Evolutionary conservation across 2,113 vertebrate genomes (phyloP).

Genomic region (Haplochromis burtoni): DNA sequence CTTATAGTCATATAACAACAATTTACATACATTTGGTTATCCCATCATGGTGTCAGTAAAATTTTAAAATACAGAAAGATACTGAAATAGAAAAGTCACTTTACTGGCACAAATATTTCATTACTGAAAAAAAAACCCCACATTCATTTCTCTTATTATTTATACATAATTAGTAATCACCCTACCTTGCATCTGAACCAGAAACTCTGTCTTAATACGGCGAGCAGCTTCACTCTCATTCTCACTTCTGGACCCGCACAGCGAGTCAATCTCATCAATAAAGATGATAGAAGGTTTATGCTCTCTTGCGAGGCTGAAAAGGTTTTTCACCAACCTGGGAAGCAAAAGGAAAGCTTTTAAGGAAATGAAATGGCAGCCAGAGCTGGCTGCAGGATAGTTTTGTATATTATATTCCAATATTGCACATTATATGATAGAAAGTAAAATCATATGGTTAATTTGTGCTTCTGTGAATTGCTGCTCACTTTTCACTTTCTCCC

Average conservation of each 20-base stretch:
- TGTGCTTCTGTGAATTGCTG: background rate
- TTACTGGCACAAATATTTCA: background rate
- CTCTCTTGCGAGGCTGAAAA: slow-evolving; percentile 91
- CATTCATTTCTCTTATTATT: background rate
- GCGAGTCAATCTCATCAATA: slow-evolving; percentile 96
- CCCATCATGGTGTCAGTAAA: background rate
- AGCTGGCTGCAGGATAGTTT: background rate
- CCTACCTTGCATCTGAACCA: slow-evolving; percentile 97
- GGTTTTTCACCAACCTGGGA: slow-evolving; percentile 89
- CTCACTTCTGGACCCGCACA: slow-evolving; percentile 94
- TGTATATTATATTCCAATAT: background rate
- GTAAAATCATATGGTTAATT: background rate
- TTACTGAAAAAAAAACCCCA: background rate
- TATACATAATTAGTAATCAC: background rate
- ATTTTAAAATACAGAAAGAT: background rate
- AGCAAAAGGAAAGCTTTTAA: background rate
- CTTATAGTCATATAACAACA: background rate
- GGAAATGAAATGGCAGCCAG: background rate
- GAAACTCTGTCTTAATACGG: slow-evolving; percentile 94
- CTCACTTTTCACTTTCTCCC: slow-evolving; percentile 99
- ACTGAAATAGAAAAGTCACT: background rate
- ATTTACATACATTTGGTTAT: background rate
- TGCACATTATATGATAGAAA: background rate
- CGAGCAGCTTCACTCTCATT: slow-evolving; percentile 96
- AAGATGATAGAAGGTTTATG: slow-evolving; percentile 98